phyloP scores from a whole-genome alignment of 53 echinoderm and acorn worm species.

The Holothuria scabra region DNA sequence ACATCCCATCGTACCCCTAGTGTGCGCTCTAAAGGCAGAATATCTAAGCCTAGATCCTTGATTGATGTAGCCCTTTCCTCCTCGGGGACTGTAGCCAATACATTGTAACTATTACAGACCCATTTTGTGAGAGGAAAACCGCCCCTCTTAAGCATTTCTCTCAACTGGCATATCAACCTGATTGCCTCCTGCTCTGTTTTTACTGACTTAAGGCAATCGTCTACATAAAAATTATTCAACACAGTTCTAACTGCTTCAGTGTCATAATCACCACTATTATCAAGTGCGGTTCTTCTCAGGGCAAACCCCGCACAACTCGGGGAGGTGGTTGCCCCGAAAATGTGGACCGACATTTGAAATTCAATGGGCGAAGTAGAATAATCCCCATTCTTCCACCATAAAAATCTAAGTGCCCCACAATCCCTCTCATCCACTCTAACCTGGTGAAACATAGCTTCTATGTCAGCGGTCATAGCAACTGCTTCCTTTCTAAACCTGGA shows the following conservation, averaged over 20 bases:
- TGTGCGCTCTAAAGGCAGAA: slow-evolving; percentile 44
- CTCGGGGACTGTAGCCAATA: slow-evolving; percentile 41
- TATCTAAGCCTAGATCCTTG: slow-evolving; percentile 33
- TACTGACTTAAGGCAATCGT: slow-evolving; percentile 70
- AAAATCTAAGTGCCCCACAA: slow-evolving; percentile 55
- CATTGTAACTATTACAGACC: slow-evolving; percentile 48
- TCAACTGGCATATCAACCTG: slow-evolving; percentile 22
- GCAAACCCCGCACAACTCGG: slow-evolving; percentile 61
- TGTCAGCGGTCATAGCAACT: slow-evolving; percentile 64
- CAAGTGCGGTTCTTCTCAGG: slow-evolving; percentile 52
- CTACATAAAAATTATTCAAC: slow-evolving; percentile 59
- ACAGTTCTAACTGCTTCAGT: slow-evolving; percentile 28
- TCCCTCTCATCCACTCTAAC: slow-evolving; percentile 64
- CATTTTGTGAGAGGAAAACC: slow-evolving; percentile 60
- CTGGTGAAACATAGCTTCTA: slow-evolving; percentile 79
- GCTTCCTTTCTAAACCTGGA: too few species aligned
- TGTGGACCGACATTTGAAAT: slow-evolving; percentile 60
- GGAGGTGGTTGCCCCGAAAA: slow-evolving; percentile 66
- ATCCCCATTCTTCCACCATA: slow-evolving; percentile 65
- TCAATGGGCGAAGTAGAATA: neutral
- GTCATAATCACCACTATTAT: slow-evolving; percentile 26
- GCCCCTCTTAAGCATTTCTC: slow-evolving; percentile 2
- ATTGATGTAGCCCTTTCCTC: slow-evolving; percentile 59
- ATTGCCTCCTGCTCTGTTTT: slow-evolving; percentile 32
- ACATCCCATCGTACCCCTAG: slow-evolving; percentile 61